These are phyloP conservation scores for Platycnemis pennipes DNA, from an alignment of 2,888 invertebrate genomes.

Conservation along the genomic window DNA sequence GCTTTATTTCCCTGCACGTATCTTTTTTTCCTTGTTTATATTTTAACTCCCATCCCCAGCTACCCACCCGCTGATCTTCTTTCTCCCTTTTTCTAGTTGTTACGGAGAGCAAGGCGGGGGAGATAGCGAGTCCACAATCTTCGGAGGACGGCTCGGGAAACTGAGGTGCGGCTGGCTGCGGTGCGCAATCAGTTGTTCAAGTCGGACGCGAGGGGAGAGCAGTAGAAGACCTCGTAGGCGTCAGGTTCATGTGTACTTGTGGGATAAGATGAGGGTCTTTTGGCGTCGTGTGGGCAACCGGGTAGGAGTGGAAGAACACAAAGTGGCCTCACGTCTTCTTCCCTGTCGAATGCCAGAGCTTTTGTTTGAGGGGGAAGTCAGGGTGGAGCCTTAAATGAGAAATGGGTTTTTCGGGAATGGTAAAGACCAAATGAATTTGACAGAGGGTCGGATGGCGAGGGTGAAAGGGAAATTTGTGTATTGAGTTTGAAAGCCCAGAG, in stretches of 20 bases:
- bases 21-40: not conserved
- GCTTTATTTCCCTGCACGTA: not conserved
- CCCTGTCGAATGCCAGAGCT: not conserved
- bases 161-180: not conserved
- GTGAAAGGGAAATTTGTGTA: not conserved
- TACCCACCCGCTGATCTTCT: not conserved
- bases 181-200: not conserved
- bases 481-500: not conserved
- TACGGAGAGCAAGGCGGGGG: not conserved
- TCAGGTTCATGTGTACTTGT: not conserved
- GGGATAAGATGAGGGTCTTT: not conserved
- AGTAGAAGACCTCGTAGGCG: not conserved
- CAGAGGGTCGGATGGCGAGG: not conserved
- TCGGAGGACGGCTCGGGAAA: not conserved
- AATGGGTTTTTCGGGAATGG: not conserved
- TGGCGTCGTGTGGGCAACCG: too few species aligned
- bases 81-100: not conserved
- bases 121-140: not conserved
- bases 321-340: not conserved
- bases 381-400: not conserved
- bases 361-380: not conserved
- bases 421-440: not conserved
- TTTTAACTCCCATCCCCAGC: not conserved
- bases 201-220: not conserved
- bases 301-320: not conserved